Percentiles rank a stretch among this genome's conserved stretches.
Evolutionary conservation across 1,140 invertebrate species (phyloP).

Genomic region (Catajapyx aquilonaris): DNA sequence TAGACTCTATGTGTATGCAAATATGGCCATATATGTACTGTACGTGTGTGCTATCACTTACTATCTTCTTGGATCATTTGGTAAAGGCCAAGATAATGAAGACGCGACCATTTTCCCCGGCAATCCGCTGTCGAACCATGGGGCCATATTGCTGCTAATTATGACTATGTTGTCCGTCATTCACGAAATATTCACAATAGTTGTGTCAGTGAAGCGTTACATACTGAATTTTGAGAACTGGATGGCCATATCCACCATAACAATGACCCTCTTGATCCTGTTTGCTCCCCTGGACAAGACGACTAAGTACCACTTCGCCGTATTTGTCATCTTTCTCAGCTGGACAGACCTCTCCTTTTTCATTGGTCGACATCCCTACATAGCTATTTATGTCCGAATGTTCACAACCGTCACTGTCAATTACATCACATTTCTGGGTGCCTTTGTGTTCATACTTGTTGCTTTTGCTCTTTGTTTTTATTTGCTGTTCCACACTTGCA

Average conservation of each 20-base stretch:
- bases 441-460: conserved; percentile 13
- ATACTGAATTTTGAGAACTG: background rate
- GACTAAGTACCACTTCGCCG: background rate
- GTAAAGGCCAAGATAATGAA: background rate
- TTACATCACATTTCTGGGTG: conserved; percentile 14
- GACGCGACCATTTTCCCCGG: background rate
- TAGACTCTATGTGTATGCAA: background rate
- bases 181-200: background rate
- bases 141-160: background rate
- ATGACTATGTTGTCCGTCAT: background rate
- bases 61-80: background rate
- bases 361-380: background rate
- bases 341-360: conserved; percentile 3
- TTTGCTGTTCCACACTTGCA: conserved; percentile 12
- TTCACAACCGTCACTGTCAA: conserved; percentile 14
- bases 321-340: background rate
- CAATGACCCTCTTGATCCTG: background rate
- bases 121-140: too few relatives aligned
- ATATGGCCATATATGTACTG: background rate
- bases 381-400: conserved; percentile 13
- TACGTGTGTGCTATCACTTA: background rate
- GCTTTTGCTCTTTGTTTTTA: conserved; percentile 16
- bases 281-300: background rate
- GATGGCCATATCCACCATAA: background rate
- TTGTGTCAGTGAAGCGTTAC: background rate